These are phyloP conservation scores for Agriopis aurantiaria DNA, from an alignment of 2,888 invertebrate genomes.

Conservation along the genomic window DNA sequence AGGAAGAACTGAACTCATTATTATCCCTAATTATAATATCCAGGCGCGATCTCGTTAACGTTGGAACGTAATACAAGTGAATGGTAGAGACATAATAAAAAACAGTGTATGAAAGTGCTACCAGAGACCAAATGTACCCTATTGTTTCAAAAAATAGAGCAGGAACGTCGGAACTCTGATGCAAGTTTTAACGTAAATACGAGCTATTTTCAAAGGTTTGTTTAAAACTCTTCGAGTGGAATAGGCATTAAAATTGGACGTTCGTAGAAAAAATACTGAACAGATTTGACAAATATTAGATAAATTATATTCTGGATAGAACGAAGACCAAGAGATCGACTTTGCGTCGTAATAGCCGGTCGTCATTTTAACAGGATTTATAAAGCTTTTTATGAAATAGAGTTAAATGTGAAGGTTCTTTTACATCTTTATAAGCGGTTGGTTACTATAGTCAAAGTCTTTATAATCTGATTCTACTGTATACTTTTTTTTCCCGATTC, in stretches of 20 bases:
- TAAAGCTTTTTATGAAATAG: too few species aligned
- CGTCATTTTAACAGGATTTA: too few species aligned
- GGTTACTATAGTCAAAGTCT: too few species aligned
- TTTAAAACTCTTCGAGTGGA: not conserved
- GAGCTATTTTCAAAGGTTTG: not conserved
- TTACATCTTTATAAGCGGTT: too few species aligned
- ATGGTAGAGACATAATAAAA: slow-evolving; percentile 45
- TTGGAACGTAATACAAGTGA: slow-evolving; percentile 67
- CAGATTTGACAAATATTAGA: too few species aligned
- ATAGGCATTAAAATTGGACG: not conserved
- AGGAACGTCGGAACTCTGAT: not conserved
- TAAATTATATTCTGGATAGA: too few species aligned
- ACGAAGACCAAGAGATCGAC: too few species aligned
- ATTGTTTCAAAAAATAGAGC: slow-evolving; percentile 12
- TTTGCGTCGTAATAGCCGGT: too few species aligned
- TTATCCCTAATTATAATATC: slow-evolving; percentile 65
- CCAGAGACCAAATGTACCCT: slow-evolving; percentile 5
- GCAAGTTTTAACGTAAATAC: not conserved
- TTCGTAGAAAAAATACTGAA: too few species aligned
- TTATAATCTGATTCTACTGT: too few species aligned
- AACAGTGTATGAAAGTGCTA: slow-evolving; percentile 21
- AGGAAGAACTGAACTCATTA: slow-evolving; percentile 60
- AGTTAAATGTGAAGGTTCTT: too few species aligned
- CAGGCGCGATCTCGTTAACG: slow-evolving; percentile 64
- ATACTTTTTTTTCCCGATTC: too few species aligned